These are phyloP conservation scores for Sebastolobus alascanus DNA, from an alignment of 2,797 vertebrate species.

Conservation along the genomic window DNA sequence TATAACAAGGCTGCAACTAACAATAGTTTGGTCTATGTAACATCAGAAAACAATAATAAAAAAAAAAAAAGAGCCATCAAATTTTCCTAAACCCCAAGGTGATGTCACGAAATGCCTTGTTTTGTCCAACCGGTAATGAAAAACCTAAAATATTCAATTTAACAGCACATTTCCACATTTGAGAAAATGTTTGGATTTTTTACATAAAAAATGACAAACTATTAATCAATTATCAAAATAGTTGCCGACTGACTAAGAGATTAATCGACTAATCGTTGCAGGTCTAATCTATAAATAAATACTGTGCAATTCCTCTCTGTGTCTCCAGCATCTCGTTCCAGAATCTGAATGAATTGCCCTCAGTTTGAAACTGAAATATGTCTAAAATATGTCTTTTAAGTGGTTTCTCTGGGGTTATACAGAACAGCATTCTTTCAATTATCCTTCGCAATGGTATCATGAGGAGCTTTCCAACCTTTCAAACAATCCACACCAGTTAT, in stretches of 20 bases:
- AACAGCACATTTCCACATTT: background rate
- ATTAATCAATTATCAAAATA: background rate
- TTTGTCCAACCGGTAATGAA: background rate
- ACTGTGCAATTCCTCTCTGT: background rate
- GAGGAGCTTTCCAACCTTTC: background rate
- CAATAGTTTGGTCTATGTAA: background rate
- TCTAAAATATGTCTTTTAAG: background rate
- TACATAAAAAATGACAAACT: background rate
- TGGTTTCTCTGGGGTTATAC: background rate
- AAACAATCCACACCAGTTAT: slow-evolving; percentile 8
- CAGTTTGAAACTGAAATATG: background rate
- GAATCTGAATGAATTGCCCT: background rate
- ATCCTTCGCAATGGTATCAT: background rate
- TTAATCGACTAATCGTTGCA: background rate
- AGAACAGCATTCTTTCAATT: background rate
- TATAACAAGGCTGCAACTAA: background rate
- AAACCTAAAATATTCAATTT: background rate
- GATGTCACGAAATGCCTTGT: background rate
- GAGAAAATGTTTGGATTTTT: background rate
- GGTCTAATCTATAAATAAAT: background rate
- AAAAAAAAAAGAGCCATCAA: background rate
- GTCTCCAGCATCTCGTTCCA: background rate
- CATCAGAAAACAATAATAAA: background rate
- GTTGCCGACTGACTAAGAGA: background rate
- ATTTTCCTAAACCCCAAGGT: background rate